Conservation (phyloP, 1,140 invertebrate genomes). For the Cryptotermes secundus region DNA sequence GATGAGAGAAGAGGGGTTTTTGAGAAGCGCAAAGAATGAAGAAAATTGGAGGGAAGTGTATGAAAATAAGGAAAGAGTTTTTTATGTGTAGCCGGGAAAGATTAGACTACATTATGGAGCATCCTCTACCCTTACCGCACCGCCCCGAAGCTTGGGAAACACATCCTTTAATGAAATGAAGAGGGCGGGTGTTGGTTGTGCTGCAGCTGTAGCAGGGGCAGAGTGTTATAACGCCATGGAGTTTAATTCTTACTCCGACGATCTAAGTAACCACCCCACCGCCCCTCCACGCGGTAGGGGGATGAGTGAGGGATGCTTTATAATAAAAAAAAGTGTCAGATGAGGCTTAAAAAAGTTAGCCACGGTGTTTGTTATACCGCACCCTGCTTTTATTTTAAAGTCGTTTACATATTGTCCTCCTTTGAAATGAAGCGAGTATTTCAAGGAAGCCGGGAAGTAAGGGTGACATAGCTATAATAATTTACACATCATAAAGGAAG, state of each 20-base stretch:
- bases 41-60: constrained; percentile 20
- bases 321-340: constrained; percentile 25
- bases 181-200: not conserved
- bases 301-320: not conserved
- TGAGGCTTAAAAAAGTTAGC: constrained; percentile 32
- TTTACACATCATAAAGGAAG: constrained; percentile 29
- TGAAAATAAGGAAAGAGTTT: constrained; percentile 26
- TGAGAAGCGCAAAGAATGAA: constrained; percentile 16
- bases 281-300: not conserved
- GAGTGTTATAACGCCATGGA: not conserved
- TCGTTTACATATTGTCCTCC: constrained; percentile 34
- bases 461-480: constrained; percentile 27
- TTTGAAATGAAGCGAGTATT: constrained; percentile 27
- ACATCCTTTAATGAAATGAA: constrained; percentile 32
- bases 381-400: constrained; percentile 26
- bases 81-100: constrained; percentile 25
- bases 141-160: constrained; percentile 15
- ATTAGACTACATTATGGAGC: constrained; percentile 31
- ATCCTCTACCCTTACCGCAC: not conserved
- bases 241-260: constrained; percentile 29
- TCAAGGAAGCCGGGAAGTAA: not conserved
- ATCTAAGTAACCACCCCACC: constrained; percentile 27
- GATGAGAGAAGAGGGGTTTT: not conserved
- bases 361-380: constrained; percentile 7
- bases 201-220: not conserved